Conservation (phyloP, 2,888 invertebrate species). For the Latheticus oryzae region DNA sequence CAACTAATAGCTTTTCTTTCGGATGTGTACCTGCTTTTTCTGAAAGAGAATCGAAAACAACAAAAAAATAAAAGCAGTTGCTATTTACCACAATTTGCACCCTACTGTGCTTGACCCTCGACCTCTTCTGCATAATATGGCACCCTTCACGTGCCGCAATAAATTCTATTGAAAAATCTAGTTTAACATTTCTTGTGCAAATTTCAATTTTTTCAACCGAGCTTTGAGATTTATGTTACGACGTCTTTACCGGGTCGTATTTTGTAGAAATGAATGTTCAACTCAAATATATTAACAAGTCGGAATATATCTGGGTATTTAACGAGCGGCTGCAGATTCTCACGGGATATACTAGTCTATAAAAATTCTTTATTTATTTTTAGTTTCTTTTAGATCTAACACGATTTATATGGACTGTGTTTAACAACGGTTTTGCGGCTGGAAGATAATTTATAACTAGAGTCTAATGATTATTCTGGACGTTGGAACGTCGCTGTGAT, state of each 20-base stretch:
- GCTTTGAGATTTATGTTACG: background rate
- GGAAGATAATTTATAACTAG: constrained; percentile 17
- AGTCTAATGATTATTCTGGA: constrained; percentile 7
- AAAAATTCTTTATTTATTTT: constrained; percentile 30
- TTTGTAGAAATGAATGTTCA: constrained; percentile 28
- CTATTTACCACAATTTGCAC: constrained; percentile 43
- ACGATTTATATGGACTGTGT: constrained; percentile 22
- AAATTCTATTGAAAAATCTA: no score
- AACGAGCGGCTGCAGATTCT: constrained; percentile 30
- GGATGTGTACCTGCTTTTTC: no score
- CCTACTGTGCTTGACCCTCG: constrained; percentile 46
- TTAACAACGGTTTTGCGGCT: constrained; percentile 18
- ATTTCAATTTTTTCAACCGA: no score
- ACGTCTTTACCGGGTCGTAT: constrained; percentile 17
- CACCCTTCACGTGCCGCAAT: constrained; percentile 47
- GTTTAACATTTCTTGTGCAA: no score
- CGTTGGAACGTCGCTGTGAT: background rate
- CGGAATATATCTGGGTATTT: constrained; percentile 24
- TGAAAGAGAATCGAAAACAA: constrained; percentile 10
- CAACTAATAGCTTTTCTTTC: constrained; percentile 38
- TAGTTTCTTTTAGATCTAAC: constrained; percentile 24
- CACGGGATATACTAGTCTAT: constrained; percentile 19
- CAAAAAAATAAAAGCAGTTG: no score
- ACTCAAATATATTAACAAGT: constrained; percentile 27
- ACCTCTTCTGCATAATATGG: constrained; percentile 45